These are phyloP conservation scores for Synanthedon myopaeformis DNA, from an alignment of 2,888 invertebrate genomes.

Conservation along the genomic window DNA sequence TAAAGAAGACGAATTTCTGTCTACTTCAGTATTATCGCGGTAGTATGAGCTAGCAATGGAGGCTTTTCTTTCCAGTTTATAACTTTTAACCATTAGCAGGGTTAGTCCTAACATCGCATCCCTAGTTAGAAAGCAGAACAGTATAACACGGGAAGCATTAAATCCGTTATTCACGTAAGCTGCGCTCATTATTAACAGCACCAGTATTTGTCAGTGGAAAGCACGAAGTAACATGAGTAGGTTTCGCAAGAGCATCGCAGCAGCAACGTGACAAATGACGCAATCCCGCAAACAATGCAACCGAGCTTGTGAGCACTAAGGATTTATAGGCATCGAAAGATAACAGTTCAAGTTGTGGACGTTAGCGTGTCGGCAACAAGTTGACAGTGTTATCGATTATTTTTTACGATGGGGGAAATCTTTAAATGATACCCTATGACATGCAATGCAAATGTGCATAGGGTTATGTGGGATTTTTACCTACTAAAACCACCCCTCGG, in stretches of 20 bases:
- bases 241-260: constrained; percentile 39
- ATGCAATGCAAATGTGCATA: too few species aligned
- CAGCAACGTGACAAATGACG: constrained; percentile 54
- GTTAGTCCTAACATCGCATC: too few species aligned
- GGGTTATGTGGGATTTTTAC: too few species aligned
- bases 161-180: constrained; percentile 28
- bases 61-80: too few species aligned
- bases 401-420: too few species aligned
- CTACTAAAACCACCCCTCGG: too few species aligned
- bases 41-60: too few species aligned
- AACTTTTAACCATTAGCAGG: too few species aligned
- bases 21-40: too few species aligned
- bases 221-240: constrained; percentile 36
- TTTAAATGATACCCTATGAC: too few species aligned
- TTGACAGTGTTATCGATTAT: not conserved
- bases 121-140: constrained; percentile 4
- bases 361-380: not conserved
- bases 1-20: too few species aligned
- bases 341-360: constrained; percentile 11
- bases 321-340: constrained; percentile 24
- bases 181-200: constrained; percentile 35
- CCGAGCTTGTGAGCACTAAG: constrained; percentile 30
- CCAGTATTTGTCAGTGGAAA: constrained; percentile 37
- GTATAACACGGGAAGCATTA: constrained; percentile 19
- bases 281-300: constrained; percentile 52